A percentile compares a stretch with the other conserved stretches of the same genome.
Evolutionary conservation across 64 coral and sea anemone genomes (phyloP).

Genomic region (Acropora yongei): DNA sequence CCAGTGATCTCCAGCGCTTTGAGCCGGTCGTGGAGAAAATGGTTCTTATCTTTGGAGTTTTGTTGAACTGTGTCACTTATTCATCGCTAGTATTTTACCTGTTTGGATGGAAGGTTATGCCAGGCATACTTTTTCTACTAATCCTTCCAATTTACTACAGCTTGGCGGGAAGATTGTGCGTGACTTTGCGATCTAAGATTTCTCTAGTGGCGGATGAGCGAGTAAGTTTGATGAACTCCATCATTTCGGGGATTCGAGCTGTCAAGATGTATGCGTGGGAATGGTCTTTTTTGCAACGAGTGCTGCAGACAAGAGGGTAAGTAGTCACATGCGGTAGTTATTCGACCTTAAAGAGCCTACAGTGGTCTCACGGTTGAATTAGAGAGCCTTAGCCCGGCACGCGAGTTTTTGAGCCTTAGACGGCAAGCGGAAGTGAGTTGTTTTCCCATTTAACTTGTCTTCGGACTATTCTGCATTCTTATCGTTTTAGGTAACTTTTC

Average conservation of each 20-base stretch:
- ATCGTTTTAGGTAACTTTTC: too few species aligned
- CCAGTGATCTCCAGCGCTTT: conserved; percentile 79
- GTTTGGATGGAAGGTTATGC: conserved; percentile 24
- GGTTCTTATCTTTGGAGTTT: too few species aligned
- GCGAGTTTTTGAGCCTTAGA: too few species aligned
- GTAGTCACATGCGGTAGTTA: too few species aligned
- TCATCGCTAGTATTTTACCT: too few species aligned
- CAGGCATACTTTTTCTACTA: conserved; percentile 69
- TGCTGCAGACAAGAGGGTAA: conserved; percentile 70
- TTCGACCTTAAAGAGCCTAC: too few species aligned
- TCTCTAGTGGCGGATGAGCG: conserved; percentile 71
- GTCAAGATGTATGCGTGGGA: conserved; percentile 90
- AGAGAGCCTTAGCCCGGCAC: too few species aligned
- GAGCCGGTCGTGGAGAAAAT: conserved; percentile 33
- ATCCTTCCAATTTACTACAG: conserved; percentile 54
- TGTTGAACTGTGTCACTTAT: too few species aligned
- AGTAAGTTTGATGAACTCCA: conserved; percentile 65
- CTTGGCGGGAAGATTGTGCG: conserved; percentile 59
- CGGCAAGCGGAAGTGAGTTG: too few species aligned
- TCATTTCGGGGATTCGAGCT: conserved; percentile 70
- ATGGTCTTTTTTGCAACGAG: conserved; percentile 69
- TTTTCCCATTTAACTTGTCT: neutral
- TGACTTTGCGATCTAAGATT: conserved; percentile 60
- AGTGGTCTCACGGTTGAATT: too few species aligned
- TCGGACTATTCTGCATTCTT: too few species aligned